Base-by-base conservation (phyloP, 2,797 vertebrate species). In the Melanogrammus aeglefinus region DNA sequence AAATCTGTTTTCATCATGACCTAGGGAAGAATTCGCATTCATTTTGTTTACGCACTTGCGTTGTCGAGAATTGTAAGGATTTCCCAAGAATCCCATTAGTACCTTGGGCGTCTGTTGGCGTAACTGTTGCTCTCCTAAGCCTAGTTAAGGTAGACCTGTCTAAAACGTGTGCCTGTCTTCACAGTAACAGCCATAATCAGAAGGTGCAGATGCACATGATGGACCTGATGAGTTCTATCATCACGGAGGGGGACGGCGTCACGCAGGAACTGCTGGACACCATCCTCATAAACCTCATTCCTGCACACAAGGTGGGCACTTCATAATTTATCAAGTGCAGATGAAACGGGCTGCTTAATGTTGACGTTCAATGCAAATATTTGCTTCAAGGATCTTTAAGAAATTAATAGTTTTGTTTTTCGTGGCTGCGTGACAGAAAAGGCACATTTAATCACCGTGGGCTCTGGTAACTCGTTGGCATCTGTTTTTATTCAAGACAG, bases 201-300 rank as follows among this genome's bases (percentile, higher is more conserved):
- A 99, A 99, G 88, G 98, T 99, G 88, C 98, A 99, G 90, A 97
- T 99, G 97, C 98, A 99, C 91, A 99, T 99, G 98, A 92, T 99
- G 94, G 98, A 99, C 90, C 95, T 99, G 95, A 99, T 99, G 98
- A 99, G 97, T 94, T 99, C 98, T 91, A 99, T 99, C 94, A 99
- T 99, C 93, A 97, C 97, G 95, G 98, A 99, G 92, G 98, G 98
- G 81, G 98, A 99, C 82, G 97, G 98, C 90, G 97, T 99, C 91
- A 99, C 98, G 86, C 98, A 99, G 89, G 98, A 99, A 92, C 93
- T 99, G 88, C 89, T 99, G 92, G 98, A 99, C 88, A 97, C 97
- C 77, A 99, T 99, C 92, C 97, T 99, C 86, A 99, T 99, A 85
- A 99, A 99, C 94, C 97, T 99, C 92, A 99, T 99, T 83, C 97